Percentiles rank a stretch among this genome's conserved stretches.
phyloP scores from a whole-genome alignment of 2,888 invertebrate species.

The Eupsilia transversa region DNA sequence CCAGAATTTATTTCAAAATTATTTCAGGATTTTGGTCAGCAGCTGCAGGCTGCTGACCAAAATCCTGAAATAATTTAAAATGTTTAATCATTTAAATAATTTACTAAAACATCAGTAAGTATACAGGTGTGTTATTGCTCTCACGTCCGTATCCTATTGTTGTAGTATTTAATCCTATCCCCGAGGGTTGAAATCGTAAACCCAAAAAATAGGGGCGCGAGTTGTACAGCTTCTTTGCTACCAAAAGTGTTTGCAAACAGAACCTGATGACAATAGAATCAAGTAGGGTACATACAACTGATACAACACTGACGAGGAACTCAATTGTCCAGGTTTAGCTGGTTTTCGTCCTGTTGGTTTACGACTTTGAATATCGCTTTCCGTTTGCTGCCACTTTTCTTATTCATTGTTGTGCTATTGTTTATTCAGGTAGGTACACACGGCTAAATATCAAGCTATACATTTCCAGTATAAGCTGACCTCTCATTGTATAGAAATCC shows the following conservation, averaged over 20 bases:
- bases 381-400: conserved; percentile 25
- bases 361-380: conserved; percentile 19
- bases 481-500: too few species aligned
- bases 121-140: not conserved
- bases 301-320: conserved; percentile 1
- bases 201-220: not conserved
- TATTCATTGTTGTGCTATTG: conserved; percentile 22
- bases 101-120: not conserved
- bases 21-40: too few species aligned
- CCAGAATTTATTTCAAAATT: too few species aligned
- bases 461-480: too few species aligned
- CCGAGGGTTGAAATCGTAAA: not conserved
- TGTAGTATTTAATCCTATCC: not conserved
- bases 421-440: conserved; percentile 27
- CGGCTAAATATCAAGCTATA: too few species aligned
- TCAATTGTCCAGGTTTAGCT: conserved; percentile 36
- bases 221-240: conserved; percentile 7
- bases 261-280: conserved; percentile 10
- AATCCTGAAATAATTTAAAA: not conserved
- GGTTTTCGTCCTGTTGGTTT: conserved; percentile 29
- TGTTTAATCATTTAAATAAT: not conserved
- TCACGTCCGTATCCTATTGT: not conserved
- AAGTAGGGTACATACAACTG: not conserved
- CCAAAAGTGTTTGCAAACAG: conserved; percentile 17
- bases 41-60: not conserved